A percentile compares a stretch with the other conserved stretches of the same genome.
Evolutionary conservation across 1,140 invertebrate species (phyloP).

Genomic region (Brachionus koreanus): DNA sequence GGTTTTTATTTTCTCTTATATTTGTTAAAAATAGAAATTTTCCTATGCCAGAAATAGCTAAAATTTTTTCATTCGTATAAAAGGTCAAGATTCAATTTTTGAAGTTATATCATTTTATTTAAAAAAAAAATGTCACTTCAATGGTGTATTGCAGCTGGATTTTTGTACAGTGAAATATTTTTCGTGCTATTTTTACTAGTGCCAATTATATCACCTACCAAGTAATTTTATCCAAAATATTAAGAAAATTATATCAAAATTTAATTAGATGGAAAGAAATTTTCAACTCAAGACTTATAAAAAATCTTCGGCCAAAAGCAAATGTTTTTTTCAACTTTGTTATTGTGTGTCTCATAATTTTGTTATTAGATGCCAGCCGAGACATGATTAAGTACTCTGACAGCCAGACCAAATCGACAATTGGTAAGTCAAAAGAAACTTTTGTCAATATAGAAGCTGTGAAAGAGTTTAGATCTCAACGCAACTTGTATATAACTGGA

Average conservation of each 20-base stretch:
- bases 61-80: constrained; percentile 12
- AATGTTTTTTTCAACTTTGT: constrained; percentile 28
- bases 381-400: constrained; percentile 84
- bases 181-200: constrained; percentile 77
- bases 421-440: neutral
- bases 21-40: neutral
- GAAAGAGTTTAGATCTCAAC: constrained; percentile 77
- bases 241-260: neutral
- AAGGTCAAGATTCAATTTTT: neutral
- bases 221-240: constrained; percentile 53
- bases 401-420: constrained; percentile 53
- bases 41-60: neutral
- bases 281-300: constrained; percentile 27
- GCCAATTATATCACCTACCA: constrained; percentile 75
- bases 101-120: neutral
- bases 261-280: constrained; percentile 8
- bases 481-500: constrained; percentile 96
- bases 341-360: neutral
- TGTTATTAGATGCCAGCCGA: constrained; percentile 76
- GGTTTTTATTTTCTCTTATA: neutral
- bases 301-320: neutral
- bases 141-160: constrained; percentile 88
- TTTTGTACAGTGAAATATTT: constrained; percentile 81
- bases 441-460: neutral
- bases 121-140: constrained; percentile 76